These are phyloP conservation scores for Gnatocerus cornutus DNA, from an alignment of 2,888 invertebrate species.

Conservation along the genomic window DNA sequence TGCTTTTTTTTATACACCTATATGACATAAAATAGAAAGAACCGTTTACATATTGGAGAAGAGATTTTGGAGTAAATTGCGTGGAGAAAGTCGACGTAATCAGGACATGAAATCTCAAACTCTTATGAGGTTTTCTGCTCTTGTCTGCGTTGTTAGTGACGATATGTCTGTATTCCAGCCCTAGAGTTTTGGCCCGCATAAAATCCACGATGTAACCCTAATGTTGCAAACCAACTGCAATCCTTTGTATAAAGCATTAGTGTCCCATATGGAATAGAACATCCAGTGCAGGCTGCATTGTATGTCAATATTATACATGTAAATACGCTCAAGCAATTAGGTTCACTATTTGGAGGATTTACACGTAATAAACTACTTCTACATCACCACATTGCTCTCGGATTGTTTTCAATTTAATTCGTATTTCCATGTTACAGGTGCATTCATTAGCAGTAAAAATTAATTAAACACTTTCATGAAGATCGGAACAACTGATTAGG, in stretches of 20 bases:
- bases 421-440: conserved; percentile 27
- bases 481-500: conserved; percentile 5
- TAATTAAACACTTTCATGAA: conserved; percentile 22
- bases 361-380: conserved; percentile 50
- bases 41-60: conserved; percentile 61
- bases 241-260: conserved; percentile 26
- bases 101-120: conserved; percentile 58
- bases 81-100: conserved; percentile 52
- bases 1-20: conserved; percentile 50
- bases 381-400: conserved; percentile 3
- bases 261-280: conserved; percentile 46
- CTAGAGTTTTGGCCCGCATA: conserved; percentile 40
- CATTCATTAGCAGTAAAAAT: conserved; percentile 38
- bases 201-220: conserved; percentile 10
- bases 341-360: conserved; percentile 51
- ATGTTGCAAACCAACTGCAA: conserved; percentile 15
- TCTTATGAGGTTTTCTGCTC: conserved; percentile 55
- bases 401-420: conserved; percentile 35
- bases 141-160: conserved; percentile 51
- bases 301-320: conserved; percentile 55
- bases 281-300: conserved; percentile 48
- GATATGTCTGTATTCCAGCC: conserved; percentile 27
- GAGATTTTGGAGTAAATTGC: conserved; percentile 62
- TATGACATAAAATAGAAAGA: conserved; percentile 54
- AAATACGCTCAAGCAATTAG: conserved; percentile 55